Evolutionary conservation across 2,113 vertebrate species (phyloP), one percentile per base, ranked within the genome.

Genomic region (Podiceps cristatus): DNA sequence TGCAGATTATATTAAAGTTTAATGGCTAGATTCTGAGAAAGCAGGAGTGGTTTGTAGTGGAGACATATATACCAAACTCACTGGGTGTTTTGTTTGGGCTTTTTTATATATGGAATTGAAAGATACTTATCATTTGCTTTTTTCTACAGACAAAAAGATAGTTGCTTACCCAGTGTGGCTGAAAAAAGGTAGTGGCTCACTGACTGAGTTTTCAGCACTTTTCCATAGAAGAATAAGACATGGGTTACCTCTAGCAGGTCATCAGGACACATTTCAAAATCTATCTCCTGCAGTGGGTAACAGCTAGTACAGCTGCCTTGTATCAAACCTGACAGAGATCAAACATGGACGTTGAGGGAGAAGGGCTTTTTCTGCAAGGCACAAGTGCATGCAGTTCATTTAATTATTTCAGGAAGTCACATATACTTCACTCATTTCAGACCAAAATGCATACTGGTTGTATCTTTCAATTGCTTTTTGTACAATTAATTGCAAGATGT

Each of bases 401-500:
- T 76, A 76, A 77, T 91, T 91, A 67, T 78, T 91, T 91, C 52
- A 86, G 83, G 55, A 91, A 93, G 37, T 69, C 44, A 22, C 29
- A 15, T 37, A 35, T 77, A 44, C 40, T 84, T 94, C 35, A 23
- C 13, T 93, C 13, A 71, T 74, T 84, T 94, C 2, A 7, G 60
- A 84, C 14, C 42, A 81, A 88, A 91, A 83, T 4, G 4, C 42
- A 27, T 67, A 66, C 35, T 33, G 20, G 29, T 72, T 80, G 22
- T 84, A 56, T 75, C 64, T 75, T 91, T 87, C 76, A 83, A 28
- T 18, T 87, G 52, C 28, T 79, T 96, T 95, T 89, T 84, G n/a
- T 77, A 50, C 73, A 29, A 68, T 84, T 89, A 88, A 92, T 89
- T 95, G 64, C 40, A 91, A 89, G 56, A 66, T 89, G 60, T 78